These are phyloP conservation scores for Capitulum mitella DNA, from an alignment of 2,888 invertebrate species.

Conservation along the genomic window DNA sequence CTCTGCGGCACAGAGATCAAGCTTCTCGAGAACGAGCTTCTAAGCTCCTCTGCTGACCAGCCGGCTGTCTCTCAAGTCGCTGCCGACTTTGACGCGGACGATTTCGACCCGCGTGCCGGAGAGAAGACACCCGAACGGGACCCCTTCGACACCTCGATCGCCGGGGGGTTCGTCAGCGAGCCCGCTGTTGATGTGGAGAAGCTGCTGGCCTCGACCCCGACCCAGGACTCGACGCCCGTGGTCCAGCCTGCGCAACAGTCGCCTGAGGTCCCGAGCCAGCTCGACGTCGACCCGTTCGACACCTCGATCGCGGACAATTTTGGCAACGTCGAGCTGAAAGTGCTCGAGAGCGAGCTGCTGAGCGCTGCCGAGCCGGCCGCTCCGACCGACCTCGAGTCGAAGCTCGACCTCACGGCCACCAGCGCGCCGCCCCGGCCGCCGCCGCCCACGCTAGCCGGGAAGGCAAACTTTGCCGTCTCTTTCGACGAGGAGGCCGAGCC, in stretches of 20 bases:
- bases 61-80: conserved; percentile 26
- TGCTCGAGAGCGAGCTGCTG: conserved; percentile 54
- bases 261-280: background rate
- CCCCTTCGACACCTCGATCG: background rate
- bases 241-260: background rate
- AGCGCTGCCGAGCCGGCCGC: conserved; percentile 40
- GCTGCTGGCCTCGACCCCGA: background rate
- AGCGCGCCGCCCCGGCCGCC: conserved; percentile 30
- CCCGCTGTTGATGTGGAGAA: background rate
- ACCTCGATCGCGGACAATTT: conserved; percentile 35
- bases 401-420: conserved; percentile 37
- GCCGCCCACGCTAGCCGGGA: conserved; percentile 28
- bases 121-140: background rate
- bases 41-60: conserved; percentile 43
- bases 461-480: conserved; percentile 31
- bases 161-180: background rate
- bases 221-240: background rate
- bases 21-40: conserved; percentile 66
- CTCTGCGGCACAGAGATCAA: conserved; percentile 70
- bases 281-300: conserved; percentile 34
- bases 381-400: conserved; percentile 41
- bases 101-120: conserved; percentile 26
- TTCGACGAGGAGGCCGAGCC: conserved; percentile 28
- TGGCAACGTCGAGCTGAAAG: conserved; percentile 49
- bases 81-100: conserved; percentile 32